Evolutionary conservation across 2,113 vertebrate genomes (phyloP).

Genomic region (Phocoena phocoena): DNA sequence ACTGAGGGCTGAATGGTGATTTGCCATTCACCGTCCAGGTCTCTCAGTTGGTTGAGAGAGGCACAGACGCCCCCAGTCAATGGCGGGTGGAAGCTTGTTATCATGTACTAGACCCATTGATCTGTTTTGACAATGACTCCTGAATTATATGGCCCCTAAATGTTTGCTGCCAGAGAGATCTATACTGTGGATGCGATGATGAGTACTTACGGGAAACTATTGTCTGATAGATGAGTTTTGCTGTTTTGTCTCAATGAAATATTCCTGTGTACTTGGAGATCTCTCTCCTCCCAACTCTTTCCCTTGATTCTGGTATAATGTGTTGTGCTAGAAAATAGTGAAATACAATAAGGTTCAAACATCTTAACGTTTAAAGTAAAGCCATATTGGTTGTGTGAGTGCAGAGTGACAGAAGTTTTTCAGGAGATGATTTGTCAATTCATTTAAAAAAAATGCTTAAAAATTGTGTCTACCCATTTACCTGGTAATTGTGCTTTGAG

Average conservation of each 20-base stretch:
- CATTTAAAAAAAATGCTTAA: not conserved
- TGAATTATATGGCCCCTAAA: conserved; percentile 62
- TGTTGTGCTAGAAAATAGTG: not conserved
- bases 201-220: conserved; percentile 65
- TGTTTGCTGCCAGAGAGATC: conserved; percentile 64
- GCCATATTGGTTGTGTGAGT: not conserved
- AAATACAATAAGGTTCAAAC: not conserved
- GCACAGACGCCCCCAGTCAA: not conserved
- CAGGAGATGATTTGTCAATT: not conserved
- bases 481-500: not conserved
- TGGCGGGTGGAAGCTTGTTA: conserved; percentile 44
- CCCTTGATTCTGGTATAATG: not conserved
- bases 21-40: conserved; percentile 39
- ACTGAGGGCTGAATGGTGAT: not conserved
- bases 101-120: conserved; percentile 46
- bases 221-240: conserved; percentile 52
- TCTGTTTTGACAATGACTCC: conserved; percentile 27
- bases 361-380: not conserved
- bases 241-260: conserved; percentile 57
- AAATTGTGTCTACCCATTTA: not conserved
- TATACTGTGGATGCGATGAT: conserved; percentile 47
- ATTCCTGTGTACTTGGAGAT: not conserved
- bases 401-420: not conserved
- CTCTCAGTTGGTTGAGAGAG: not conserved
- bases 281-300: not conserved